Evolutionary conservation across 2,113 vertebrate species (phyloP).

Genomic region (Phrynocephalus versicolor): DNA sequence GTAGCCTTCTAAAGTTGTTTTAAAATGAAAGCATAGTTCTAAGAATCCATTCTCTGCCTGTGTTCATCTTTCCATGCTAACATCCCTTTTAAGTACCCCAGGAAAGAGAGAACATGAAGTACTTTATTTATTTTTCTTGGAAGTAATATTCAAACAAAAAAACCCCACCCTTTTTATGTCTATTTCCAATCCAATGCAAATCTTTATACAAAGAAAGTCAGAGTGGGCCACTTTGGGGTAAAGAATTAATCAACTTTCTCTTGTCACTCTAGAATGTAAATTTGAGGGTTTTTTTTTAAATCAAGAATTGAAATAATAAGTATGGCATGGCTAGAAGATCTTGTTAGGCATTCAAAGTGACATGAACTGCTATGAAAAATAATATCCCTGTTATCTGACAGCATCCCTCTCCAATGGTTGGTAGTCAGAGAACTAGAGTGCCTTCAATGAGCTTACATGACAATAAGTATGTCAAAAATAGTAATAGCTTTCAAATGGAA

Average conservation of each 20-base stretch:
- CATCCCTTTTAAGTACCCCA: constrained; percentile 42
- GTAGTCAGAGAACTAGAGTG: background rate
- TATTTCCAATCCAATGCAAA: background rate
- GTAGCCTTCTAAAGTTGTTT: background rate
- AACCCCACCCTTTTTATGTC: background rate
- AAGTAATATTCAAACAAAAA: constrained; percentile 27
- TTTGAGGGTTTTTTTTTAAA: background rate
- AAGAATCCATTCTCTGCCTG: constrained; percentile 38
- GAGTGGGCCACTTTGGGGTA: too few relatives aligned
- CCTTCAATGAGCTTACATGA: background rate
- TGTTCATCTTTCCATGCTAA: constrained; percentile 33
- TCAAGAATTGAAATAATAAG: background rate
- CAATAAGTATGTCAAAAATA: background rate
- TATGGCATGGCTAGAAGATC: background rate
- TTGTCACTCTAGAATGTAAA: background rate
- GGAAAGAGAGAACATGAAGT: constrained; percentile 3
- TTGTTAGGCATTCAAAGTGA: background rate
- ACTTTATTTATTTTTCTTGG: constrained; percentile 15
- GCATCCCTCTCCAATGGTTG: background rate
- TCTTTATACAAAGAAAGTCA: background rate
- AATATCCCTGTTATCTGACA: background rate
- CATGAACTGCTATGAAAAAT: background rate
- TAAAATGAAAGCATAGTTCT: constrained; percentile 41
- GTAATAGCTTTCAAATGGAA: background rate
- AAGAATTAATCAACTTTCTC: background rate